Base-by-base conservation (phyloP, 2,888 invertebrate species). In the Harpalus rufipes region DNA sequence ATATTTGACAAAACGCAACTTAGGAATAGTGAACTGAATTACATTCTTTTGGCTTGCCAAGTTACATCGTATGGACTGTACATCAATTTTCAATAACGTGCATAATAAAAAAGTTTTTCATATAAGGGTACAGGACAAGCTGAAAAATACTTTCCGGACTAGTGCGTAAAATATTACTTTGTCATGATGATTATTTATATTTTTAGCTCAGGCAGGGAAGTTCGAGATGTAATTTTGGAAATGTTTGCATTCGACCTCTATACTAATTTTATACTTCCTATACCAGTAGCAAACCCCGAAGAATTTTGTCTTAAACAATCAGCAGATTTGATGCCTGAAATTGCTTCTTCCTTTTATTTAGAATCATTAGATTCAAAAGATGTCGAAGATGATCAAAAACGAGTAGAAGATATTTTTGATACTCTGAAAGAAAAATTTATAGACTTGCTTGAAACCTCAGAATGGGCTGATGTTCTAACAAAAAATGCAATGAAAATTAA, bases 181-280 rank as follows among this genome's bases (percentile, higher is more conserved):
- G 21, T 21, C 21, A 21, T 21, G 21, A 21, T 21, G 21, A 21
- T 32, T 32, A 32, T 32, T 32, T 32, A 32, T 51, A 51, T 51
- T 51, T 51, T 8, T 12, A 51, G 44, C 8, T 12, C 44, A 2
- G 12, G 72, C 63, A 88, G 88, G 76, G 81, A 86, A 85, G 74
- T 88, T 21, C 87, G 87, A 65, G 88, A 89, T 65, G 87, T 86
- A n/a, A 74, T 89, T 6, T 81, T 89, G 41, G 87, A 87, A 59
- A 87, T 89, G 79, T 88, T 87, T 68, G 87, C 88, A 0, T 82
- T 87, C 56, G 87, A 89, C 78, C 81, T 89, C 0, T 89, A 88
- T 80, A 86, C 87, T 76, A 87, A 88, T 41, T 86, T 87, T 14
- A 87, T 89, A 0, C 58, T 88, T 4, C 87, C 88, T 7, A 87